Conservation (phyloP, 35 echinoderm and acorn worm genomes). For the Holothuria glaberrima region DNA sequence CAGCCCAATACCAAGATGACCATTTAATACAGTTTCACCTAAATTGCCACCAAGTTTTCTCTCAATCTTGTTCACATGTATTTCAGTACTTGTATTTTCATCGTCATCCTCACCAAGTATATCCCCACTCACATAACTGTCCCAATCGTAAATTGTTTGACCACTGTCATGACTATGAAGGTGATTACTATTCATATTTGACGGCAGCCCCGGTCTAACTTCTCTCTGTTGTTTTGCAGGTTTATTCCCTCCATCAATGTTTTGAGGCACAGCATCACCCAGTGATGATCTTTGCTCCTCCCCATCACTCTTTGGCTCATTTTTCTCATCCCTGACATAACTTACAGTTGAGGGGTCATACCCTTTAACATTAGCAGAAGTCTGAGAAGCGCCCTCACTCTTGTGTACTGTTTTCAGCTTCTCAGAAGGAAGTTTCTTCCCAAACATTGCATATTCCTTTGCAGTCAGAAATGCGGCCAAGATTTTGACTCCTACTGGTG, state of each 20-base stretch:
- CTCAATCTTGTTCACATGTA: not conserved
- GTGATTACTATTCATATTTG: not conserved
- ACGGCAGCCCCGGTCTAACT: not conserved
- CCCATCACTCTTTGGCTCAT: not conserved
- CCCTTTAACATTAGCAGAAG: too few species aligned
- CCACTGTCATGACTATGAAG: not conserved
- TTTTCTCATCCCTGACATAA: not conserved
- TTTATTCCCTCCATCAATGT: too few species aligned
- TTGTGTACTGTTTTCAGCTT: not conserved
- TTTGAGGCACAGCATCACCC: too few species aligned
- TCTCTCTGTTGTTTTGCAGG: not conserved
- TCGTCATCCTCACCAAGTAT: too few species aligned
- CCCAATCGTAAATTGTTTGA: not conserved
- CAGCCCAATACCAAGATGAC: too few species aligned
- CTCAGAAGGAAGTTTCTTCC: not conserved
- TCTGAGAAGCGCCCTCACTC: too few species aligned
- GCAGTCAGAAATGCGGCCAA: constrained; percentile 15
- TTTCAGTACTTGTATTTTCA: too few species aligned
- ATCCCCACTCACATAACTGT: too few species aligned
- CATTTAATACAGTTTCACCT: not conserved
- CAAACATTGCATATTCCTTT: not conserved
- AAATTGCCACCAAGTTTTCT: not conserved
- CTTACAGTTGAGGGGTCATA: not conserved
- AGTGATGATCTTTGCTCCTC: not conserved
- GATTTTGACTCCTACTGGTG: constrained; percentile 16